Evolutionary conservation across 2,113 vertebrate species (phyloP), one percentile per base, ranked within the genome.

Genomic region (Oostethus manadensis): DNA sequence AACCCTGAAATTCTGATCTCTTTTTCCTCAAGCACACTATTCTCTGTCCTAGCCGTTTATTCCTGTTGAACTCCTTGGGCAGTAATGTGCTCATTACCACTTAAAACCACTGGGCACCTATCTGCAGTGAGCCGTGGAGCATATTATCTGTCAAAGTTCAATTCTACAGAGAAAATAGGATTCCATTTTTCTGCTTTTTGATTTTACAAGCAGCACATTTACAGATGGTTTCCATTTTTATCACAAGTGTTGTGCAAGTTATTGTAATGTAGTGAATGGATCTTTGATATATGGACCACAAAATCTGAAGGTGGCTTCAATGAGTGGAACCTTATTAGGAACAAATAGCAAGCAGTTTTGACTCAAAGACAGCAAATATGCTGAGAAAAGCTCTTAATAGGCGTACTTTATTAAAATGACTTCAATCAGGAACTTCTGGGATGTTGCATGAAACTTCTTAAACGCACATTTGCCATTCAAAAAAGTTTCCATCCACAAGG

Each of bases 231-330:
- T 62, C 21, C 58, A 35, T 70, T 71, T 68, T 42, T 38, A 54
- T 64, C 22, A 44, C 44, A 61, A 54, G 50, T 71, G 69, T 49
- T 61, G 66, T 71, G 51, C 55, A 54, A 63, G 62, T 73, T 73
- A 74, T 76, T 78, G 69, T 64, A 58, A 70, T 69, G 73, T 58
- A 60, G 45, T 64, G 51, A 72, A 29, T 17, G 33, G 47, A 49
- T 49, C 70, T 73, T 73, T 78, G 71, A 75, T 78, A 78, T 80
- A 82, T 82, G 68, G 75, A 77, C 63, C 66, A 73, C 71, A 71
- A 82, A 78, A 68, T 51, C 21, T 54, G 51, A 54, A 54, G 29
- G 58, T 62, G 64, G 61, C 60, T 40, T 68, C 56, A 44, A 45
- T 62, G 60, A 13, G 40, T 14, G 14, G 60, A 70, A 60, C 49